These are phyloP conservation scores for Ormia ochracea DNA, from an alignment of 2,888 invertebrate genomes.

Conservation along the genomic window DNA sequence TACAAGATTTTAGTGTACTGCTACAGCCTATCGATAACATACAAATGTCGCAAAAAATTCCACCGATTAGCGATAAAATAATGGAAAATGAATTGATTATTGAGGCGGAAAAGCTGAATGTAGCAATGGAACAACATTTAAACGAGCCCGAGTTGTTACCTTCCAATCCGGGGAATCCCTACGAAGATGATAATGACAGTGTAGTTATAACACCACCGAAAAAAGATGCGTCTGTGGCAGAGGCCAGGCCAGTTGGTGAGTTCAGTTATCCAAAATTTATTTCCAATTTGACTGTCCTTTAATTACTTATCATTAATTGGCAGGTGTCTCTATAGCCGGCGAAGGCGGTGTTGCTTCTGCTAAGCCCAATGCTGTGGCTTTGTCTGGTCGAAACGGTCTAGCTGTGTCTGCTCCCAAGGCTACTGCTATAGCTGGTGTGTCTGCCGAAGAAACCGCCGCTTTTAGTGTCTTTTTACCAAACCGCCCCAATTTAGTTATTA, in stretches of 20 bases:
- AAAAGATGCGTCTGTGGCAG: constrained; percentile 82
- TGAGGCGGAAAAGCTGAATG: constrained; percentile 66
- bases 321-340: constrained; percentile 82
- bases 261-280: constrained; percentile 20
- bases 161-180: constrained; percentile 70
- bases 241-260: constrained; percentile 85
- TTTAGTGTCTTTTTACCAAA: constrained; percentile 73
- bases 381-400: constrained; percentile 83
- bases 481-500: constrained; percentile 72
- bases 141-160: constrained; percentile 72
- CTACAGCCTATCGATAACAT: constrained; percentile 69
- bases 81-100: constrained; percentile 51
- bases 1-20: constrained; percentile 78
- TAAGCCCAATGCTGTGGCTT: constrained; percentile 84
- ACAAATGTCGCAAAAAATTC: constrained; percentile 9
- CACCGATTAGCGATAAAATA: not conserved
- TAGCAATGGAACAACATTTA: constrained; percentile 70
- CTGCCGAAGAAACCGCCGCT: constrained; percentile 74
- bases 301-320: constrained; percentile 37
- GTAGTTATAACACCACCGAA: constrained; percentile 79
- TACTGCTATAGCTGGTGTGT: constrained; percentile 85
- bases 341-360: constrained; percentile 85
- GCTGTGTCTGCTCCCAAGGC: constrained; percentile 84
- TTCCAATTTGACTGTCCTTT: not conserved
- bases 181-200: constrained; percentile 74